Evolutionary conservation across 2,888 invertebrate species (phyloP).

Genomic region (Nymphalis polychloros): DNA sequence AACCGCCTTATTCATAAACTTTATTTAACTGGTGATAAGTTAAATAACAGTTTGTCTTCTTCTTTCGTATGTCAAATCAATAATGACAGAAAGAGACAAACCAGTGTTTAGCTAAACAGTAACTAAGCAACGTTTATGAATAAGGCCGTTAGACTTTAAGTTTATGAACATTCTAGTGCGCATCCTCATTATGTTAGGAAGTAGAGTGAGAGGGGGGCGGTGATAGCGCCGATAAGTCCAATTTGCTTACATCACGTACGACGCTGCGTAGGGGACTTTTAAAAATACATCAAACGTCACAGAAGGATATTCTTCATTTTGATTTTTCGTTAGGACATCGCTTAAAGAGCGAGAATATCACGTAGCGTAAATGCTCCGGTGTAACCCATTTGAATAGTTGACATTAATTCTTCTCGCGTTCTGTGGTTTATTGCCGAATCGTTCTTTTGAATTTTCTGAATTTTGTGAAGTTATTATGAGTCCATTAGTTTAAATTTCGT

Average conservation of each 20-base stretch:
- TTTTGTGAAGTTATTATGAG: background rate
- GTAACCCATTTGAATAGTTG: background rate
- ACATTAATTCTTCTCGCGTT: background rate
- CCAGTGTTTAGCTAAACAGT: no score
- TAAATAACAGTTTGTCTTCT: no score
- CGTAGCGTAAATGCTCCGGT: background rate
- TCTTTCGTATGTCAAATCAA: no score
- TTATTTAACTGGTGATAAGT: no score
- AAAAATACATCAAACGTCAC: slow-evolving; percentile 31
- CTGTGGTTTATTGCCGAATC: no score
- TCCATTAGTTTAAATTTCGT: background rate
- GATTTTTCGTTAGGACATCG: slow-evolving; percentile 10
- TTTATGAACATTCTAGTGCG: background rate
- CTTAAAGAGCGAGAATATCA: background rate
- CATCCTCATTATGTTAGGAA: slow-evolving; percentile 2
- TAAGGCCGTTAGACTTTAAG: no score
- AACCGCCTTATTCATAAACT: no score
- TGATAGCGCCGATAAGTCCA: slow-evolving; percentile 53
- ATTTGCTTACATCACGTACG: slow-evolving; percentile 62
- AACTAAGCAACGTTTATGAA: no score
- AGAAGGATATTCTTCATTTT: slow-evolving; percentile 9
- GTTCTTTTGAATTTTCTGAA: no score
- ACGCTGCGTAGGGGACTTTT: slow-evolving; percentile 39
- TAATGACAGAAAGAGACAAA: no score
- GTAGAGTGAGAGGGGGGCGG: background rate